A percentile compares a stretch with the other conserved stretches of the same genome.
Evolutionary conservation across 2,797 vertebrate genomes (phyloP).

Genomic region (Decapterus maruadsi): DNA sequence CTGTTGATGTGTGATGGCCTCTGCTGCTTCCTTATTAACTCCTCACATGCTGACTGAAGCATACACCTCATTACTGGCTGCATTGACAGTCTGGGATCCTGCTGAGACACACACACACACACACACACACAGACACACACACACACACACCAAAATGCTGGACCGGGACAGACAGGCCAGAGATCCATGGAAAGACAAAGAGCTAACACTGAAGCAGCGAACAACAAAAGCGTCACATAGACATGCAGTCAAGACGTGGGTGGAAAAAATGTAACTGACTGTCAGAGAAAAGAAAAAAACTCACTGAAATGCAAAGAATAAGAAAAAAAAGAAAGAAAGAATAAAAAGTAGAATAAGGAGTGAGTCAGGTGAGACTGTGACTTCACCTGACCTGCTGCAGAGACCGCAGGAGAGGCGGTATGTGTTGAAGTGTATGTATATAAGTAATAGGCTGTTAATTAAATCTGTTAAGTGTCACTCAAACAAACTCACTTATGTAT

Average conservation of each 20-base stretch:
- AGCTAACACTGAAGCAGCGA: conserved; percentile 54
- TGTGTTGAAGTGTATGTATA: not conserved
- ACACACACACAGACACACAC: conserved; percentile 34
- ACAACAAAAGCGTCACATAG: conserved; percentile 13
- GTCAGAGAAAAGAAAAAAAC: not conserved
- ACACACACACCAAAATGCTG: conserved; percentile 58
- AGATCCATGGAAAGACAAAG: conserved; percentile 60
- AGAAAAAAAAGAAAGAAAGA: not conserved
- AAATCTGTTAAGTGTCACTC: conserved; percentile 7
- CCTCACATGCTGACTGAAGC: conserved; percentile 82
- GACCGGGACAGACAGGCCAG: conserved; percentile 70
- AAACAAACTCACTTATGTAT: conserved; percentile 3
- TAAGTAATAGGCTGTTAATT: conserved; percentile 24
- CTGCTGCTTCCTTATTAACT: conserved; percentile 86
- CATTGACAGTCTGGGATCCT: conserved; percentile 73
- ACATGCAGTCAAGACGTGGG: conserved; percentile 31
- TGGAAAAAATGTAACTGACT: not conserved
- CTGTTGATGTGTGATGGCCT: conserved; percentile 83
- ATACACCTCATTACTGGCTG: conserved; percentile 83
- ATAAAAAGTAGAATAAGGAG: not conserved
- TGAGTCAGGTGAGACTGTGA: conserved; percentile 4
- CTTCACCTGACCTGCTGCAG: not conserved
- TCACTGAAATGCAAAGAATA: conserved; percentile 8
- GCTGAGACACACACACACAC: conserved; percentile 33
- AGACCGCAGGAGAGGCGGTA: not conserved